phyloP scores from a whole-genome alignment of 2,113 vertebrate genomes.

The Grus americana region DNA sequence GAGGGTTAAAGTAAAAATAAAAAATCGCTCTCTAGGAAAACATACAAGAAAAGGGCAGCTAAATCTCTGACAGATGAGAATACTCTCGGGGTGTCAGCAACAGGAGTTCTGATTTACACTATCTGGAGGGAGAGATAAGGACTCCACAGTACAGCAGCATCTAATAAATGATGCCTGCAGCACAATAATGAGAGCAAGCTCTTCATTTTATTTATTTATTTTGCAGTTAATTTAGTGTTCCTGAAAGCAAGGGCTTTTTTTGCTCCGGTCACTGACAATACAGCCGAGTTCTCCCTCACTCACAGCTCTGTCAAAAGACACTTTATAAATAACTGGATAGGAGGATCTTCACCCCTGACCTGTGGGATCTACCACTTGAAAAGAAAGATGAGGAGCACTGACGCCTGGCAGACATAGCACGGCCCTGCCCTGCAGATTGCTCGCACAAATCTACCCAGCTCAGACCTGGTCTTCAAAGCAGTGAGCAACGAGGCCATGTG shows the following conservation, averaged over 20 bases:
- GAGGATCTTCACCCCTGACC: slow-evolving; percentile 30
- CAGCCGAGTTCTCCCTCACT: slow-evolving; percentile 5
- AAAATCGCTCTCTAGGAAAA: slow-evolving; percentile 59
- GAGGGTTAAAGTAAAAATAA: slow-evolving; percentile 64
- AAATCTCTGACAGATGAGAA: slow-evolving; percentile 67
- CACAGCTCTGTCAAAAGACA: slow-evolving; percentile 3
- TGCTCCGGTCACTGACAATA: slow-evolving; percentile 7
- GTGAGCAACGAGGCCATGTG: background rate
- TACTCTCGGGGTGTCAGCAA: slow-evolving; percentile 51
- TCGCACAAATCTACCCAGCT: background rate
- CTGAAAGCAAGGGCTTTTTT: slow-evolving; percentile 35
- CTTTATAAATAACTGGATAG: slow-evolving; percentile 51
- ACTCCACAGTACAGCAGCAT: slow-evolving; percentile 40
- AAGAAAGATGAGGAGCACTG: slow-evolving; percentile 1
- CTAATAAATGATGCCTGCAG: slow-evolving; percentile 63
- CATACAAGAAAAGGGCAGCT: slow-evolving; percentile 43
- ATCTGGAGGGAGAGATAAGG: slow-evolving; percentile 72
- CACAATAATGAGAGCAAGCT: slow-evolving; percentile 25
- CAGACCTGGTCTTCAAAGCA: background rate
- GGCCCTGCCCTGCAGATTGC: background rate
- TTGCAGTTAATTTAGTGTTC: slow-evolving; percentile 54
- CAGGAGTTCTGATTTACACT: slow-evolving; percentile 67
- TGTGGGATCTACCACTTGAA: slow-evolving; percentile 8
- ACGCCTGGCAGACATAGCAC: background rate
- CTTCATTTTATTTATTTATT: slow-evolving; percentile 70